A percentile compares a stretch with the other conserved stretches of the same genome.
These are phyloP conservation scores for Theocolax elegans DNA, from an alignment of 1,140 invertebrate genomes.

Conservation along the genomic window DNA sequence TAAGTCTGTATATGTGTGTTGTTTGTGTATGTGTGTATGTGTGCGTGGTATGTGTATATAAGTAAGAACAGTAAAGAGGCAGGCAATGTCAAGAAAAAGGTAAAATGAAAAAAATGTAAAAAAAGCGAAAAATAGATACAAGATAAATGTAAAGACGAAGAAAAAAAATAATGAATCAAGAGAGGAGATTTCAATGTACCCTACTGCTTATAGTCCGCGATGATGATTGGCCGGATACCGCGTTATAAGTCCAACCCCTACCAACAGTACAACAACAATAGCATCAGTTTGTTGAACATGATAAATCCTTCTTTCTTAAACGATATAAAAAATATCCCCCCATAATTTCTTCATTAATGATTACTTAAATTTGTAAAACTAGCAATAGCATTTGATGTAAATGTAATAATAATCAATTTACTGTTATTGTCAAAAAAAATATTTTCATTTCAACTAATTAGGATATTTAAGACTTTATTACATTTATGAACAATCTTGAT, in stretches of 20 bases:
- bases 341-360: too few relatives aligned
- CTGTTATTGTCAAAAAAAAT: too few relatives aligned
- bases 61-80: constrained; percentile 40
- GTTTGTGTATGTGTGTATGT: constrained; percentile 11
- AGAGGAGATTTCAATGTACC: constrained; percentile 61
- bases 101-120: constrained; percentile 30
- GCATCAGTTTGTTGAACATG: constrained; percentile 50
- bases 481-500: too few relatives aligned
- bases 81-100: constrained; percentile 32
- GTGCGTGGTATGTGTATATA: constrained; percentile 20
- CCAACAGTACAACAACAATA: constrained; percentile 61
- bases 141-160: constrained; percentile 43
- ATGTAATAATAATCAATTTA: too few relatives aligned
- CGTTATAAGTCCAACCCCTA: constrained; percentile 64
- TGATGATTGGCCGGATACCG: constrained; percentile 62
- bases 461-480: too few relatives aligned
- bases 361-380: too few relatives aligned
- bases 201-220: constrained; percentile 64
- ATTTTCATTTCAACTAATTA: too few relatives aligned
- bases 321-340: too few relatives aligned
- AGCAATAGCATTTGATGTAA: too few relatives aligned
- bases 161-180: constrained; percentile 44
- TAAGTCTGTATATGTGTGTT: neutral
- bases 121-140: constrained; percentile 38
- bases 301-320: neutral